Evolutionary conservation across 2,113 vertebrate species (phyloP), one percentile per base, ranked within the genome.

Genomic region (Pluvianellus socialis): DNA sequence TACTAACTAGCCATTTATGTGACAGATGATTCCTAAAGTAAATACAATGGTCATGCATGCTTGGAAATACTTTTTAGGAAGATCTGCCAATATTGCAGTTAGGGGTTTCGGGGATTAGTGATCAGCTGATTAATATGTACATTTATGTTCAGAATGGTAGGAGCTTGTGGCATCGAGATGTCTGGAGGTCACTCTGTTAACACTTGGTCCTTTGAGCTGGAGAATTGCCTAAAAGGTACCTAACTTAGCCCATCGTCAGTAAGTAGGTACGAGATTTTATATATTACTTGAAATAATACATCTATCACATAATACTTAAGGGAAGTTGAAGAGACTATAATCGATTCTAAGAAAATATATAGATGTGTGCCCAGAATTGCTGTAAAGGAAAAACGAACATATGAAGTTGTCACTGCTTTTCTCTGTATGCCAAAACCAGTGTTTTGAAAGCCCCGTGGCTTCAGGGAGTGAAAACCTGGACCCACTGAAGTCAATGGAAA

Each of bases 1-100:
- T 84, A 90, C 73, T 86, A 97, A 94, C 88, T 94, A 96, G 93
- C 88, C 61, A 42, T 68, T 95, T 91, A 49, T 18, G 77, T 96
- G 94, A 97, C 6, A 1, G 79, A 94, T 95, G 58, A 88, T 89
- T 85, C 77, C 61, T 82, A 67, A 91, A 90, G 75, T 77, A 90
- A 89, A 86, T 38, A 66, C 47, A 89, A 84, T 35, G 79, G 86
- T 50, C 73, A 30, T 38, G 61, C 59, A 80, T 47, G 62, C 47
- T 62, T 75, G 76, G 72, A 95, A 95, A 96, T 61, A 61, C 33
- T 90, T 86, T 72, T 65, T 30, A 66, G 88, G 86, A 67, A 68
- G 56, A 61, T 32, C 66, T 96, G 92, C 73, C 89, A 90, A 90
- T 97, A 91, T n/a, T 81, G 79, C 73, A 93, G 92, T 90, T 92